phyloP scores from a whole-genome alignment of 2,113 vertebrate genomes.

The Chloropsis cyanopogon region DNA sequence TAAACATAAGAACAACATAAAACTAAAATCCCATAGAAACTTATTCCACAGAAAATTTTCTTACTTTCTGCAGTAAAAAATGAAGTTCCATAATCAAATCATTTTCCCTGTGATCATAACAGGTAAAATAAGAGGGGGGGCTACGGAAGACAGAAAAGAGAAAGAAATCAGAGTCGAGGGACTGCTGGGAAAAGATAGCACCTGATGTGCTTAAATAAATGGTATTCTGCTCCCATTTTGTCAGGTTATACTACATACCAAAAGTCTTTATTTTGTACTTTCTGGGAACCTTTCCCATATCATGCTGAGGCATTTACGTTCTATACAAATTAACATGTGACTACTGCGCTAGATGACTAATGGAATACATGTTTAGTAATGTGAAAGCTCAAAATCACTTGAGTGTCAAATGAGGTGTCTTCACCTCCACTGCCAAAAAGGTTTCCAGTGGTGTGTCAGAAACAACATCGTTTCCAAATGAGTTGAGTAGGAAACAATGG shows the following conservation, averaged over 20 bases:
- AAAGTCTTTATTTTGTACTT: not conserved
- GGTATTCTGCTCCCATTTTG: not conserved
- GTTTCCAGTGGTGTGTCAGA: not conserved
- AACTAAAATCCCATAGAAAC: not conserved
- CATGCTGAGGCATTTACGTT: not conserved
- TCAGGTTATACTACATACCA: not conserved
- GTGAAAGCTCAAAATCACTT: not conserved
- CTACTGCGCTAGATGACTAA: not conserved
- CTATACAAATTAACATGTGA: slow-evolving; percentile 6
- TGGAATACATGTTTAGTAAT: slow-evolving; percentile 9
- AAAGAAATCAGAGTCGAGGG: not conserved
- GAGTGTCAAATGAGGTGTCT: not conserved
- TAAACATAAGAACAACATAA: not conserved
- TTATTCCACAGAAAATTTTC: not conserved
- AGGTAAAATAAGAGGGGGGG: not conserved
- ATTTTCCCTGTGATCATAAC: not conserved
- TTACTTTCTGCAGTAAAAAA: not conserved
- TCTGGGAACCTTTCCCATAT: not conserved
- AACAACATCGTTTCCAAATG: not conserved
- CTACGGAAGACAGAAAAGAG: not conserved
- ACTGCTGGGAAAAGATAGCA: not conserved
- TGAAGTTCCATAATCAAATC: not conserved
- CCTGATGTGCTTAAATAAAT: not conserved
- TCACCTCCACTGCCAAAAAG: not conserved
- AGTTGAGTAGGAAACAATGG: not conserved